Base-by-base conservation (phyloP, 2,113 vertebrate species). In the Acinonyx jubatus region DNA sequence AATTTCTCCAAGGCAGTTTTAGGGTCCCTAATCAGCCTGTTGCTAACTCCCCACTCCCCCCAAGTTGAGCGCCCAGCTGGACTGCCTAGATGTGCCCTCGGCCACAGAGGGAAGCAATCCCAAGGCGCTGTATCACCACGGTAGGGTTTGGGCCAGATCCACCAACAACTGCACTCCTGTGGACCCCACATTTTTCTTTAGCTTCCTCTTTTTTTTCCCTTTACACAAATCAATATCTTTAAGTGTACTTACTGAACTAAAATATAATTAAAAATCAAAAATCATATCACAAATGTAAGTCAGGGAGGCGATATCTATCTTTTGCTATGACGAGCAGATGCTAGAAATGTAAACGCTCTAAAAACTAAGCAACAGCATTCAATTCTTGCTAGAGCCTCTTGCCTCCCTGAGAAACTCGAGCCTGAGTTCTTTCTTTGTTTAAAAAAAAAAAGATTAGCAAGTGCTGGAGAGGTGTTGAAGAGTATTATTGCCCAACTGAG, bases 111-210 rank as follows among this genome's bases (percentile, higher is more conserved):
- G 50, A 52, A 29, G 45, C 45, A 85, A 0, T 45, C 23, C 74
- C 68, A 48, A 97, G 45, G 55, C 16, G 15, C 12, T 29, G 1
- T 33, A 31, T 85, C 80, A n/a, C 65, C 25, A 15, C 10, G 29
- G 73, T 19, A 38, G 29, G 48, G 15, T 48, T 76, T 80, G 12
- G 61, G 50, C 50, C 61, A 48, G 33, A 15, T 9, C 52, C 18
- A 27, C 21, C 84, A 76, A 74, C 48, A 86, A 33, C 57, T 89
- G 31, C 4, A 36, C 27, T 89, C 85, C 57, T 48, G 92, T 61
- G 61, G 80, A 92, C 38, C 95, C 55, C 71, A 74, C 50, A 69
- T 83, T 84, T 95, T 89, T 88, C 68, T 78, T 83, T 45, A 92
- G 55, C 65, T 69, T 36, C 8, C 50, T 18, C 81, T 88, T 83